These are phyloP conservation scores for Girardinus metallicus DNA, from an alignment of 2,797 vertebrate species.

Conservation along the genomic window DNA sequence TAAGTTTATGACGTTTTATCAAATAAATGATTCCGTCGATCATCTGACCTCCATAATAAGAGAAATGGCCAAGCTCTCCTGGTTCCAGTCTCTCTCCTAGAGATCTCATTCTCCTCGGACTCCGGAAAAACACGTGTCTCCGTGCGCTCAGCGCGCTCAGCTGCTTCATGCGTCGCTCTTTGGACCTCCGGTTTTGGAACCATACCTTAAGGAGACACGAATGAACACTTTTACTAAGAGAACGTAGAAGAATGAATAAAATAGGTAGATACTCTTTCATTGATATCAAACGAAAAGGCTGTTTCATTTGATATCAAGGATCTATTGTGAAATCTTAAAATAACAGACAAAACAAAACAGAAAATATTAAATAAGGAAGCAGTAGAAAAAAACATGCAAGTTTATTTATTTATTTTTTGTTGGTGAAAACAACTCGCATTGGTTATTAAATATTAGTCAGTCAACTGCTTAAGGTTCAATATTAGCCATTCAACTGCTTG, in stretches of 20 bases:
- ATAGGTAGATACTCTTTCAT: too few species aligned
- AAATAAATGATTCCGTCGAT: not conserved
- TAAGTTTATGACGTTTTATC: not conserved
- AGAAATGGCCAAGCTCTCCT: slow-evolving; percentile 92
- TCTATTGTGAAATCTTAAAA: not conserved
- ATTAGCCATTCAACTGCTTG: not conserved
- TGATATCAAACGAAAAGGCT: too few species aligned
- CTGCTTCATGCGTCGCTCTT: slow-evolving; percentile 96
- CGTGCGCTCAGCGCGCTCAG: slow-evolving; percentile 90
- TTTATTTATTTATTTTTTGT: not conserved
- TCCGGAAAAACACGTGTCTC: slow-evolving; percentile 93
- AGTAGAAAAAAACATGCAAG: not conserved
- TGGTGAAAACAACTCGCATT: not conserved
- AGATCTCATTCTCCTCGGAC: slow-evolving; percentile 92
- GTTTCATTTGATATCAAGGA: not conserved
- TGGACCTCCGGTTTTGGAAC: slow-evolving; percentile 97
- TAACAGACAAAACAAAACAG: not conserved
- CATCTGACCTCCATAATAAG: slow-evolving; percentile 91
- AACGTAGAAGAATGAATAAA: not conserved
- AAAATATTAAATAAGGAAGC: not conserved
- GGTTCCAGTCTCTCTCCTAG: slow-evolving; percentile 85
- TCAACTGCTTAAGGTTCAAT: too few species aligned
- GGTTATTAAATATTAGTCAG: not conserved
- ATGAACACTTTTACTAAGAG: not conserved
- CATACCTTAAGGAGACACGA: slow-evolving; percentile 84